Base-by-base conservation (phyloP, 2,888 invertebrate species). In the Drosophila koepferae region DNA sequence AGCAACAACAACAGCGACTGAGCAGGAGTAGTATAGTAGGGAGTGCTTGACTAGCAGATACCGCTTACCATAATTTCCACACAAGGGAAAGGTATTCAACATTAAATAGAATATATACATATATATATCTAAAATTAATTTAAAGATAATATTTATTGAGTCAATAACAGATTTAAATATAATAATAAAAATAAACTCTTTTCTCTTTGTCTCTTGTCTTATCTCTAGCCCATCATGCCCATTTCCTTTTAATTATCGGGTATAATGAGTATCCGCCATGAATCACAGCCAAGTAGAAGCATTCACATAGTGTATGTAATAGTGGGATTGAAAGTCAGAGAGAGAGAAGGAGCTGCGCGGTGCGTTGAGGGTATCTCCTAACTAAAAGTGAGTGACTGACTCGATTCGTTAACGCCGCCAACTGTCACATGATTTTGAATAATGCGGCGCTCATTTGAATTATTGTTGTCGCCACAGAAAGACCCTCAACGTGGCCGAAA, bases 381-480 rank as follows among this genome's bases (percentile, higher is more conserved):
- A 43, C 58, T 38, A 49, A 34, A 59, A 46, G 44, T 69, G 59
- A 69, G 53, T 54, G 68, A 67, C 81, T 72, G 84, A 70, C 63
- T 76, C 66, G 76, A 67, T 78, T 87, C 83, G 82, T 86, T 83
- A 86, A 67, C 86, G 72, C 78, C 76, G 82, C 66, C 64, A 72
- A 81, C 63, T 83, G 86, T 86, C 82, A 72, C 71, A 72, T 85
- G 70, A 74, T 82, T 72, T 89, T 89, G 82, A 86, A 87, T 86
- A 85, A 89, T 86, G 89, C 72, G 80, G 72, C 72, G 74, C 80
- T 77, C 85, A 82, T 87, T 86, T 86, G 89, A 86, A 85, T 89
- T 86, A 86, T 89, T 78, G 82, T 82, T 78, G 82, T 89, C 72
- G 70, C 85, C 81, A 54, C 63, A 65, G 6, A 28, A 53, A 60